Conservation (phyloP, 2,113 vertebrate species). For the Semnornis frantzii region DNA sequence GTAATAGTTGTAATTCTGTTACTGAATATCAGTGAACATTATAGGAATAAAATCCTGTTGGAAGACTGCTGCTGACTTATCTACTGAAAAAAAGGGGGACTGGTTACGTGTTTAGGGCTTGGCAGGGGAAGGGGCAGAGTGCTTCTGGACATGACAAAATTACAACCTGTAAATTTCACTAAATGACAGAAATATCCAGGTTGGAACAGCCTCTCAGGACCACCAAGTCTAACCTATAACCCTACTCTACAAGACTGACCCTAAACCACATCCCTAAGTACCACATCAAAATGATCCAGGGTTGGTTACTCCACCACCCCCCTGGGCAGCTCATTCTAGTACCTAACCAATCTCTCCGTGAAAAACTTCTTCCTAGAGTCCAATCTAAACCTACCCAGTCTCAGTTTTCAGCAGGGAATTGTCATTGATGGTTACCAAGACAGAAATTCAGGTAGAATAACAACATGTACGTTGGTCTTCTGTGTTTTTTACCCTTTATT, state of each 20-base stretch:
- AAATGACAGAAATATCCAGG: too few species aligned
- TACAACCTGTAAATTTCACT: background rate
- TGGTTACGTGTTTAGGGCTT: background rate
- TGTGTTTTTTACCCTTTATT: background rate
- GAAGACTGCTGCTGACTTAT: background rate
- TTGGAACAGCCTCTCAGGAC: too few species aligned
- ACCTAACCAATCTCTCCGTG: too few species aligned
- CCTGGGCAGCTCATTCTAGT: too few species aligned
- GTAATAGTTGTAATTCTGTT: background rate
- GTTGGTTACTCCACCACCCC: too few species aligned
- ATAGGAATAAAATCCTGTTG: background rate
- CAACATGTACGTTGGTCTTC: background rate
- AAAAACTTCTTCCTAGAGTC: too few species aligned
- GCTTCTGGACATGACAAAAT: background rate
- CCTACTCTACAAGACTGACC: too few species aligned
- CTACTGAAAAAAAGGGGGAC: background rate
- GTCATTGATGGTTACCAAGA: background rate
- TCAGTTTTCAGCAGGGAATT: background rate
- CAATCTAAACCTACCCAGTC: too few species aligned
- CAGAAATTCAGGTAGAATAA: background rate
- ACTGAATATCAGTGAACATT: background rate
- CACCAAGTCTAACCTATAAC: too few species aligned
- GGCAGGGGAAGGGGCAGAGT: fast-evolving
- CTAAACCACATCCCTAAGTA: too few species aligned
- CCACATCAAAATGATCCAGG: too few species aligned